Evolutionary conservation across 2,113 vertebrate genomes (phyloP).

Genomic region (Alouatta palliata): DNA sequence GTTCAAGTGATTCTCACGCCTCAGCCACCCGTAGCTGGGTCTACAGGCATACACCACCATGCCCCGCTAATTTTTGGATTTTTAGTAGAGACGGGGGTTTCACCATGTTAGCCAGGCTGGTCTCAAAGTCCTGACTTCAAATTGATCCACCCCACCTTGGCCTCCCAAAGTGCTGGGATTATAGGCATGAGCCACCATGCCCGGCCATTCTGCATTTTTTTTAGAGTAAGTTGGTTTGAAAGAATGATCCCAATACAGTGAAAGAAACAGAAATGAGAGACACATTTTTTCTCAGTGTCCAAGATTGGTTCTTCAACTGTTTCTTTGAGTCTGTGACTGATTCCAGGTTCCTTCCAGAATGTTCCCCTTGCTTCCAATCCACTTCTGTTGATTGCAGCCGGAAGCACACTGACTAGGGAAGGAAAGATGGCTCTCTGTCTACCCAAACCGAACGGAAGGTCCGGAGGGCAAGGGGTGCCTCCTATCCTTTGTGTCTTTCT

Average conservation of each 20-base stretch:
- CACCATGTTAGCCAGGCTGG: neutral
- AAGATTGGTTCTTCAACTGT: neutral
- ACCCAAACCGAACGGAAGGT: neutral
- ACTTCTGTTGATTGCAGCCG: neutral
- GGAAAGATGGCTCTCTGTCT: neutral
- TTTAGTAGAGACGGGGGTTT: neutral
- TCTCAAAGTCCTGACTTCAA: neutral
- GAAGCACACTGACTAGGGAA: neutral
- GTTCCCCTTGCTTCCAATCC: neutral
- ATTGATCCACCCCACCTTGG: neutral
- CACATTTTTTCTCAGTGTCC: neutral
- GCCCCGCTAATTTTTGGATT: neutral
- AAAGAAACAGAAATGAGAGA: neutral
- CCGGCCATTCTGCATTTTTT: neutral
- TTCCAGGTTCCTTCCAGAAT: conserved; percentile 7
- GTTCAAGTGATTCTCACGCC: neutral
- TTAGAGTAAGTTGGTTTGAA: neutral
- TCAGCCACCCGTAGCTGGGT: neutral
- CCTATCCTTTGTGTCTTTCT: neutral
- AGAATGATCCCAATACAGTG: neutral
- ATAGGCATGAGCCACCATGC: neutral
- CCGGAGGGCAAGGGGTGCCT: neutral
- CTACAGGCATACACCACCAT: neutral
- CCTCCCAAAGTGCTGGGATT: neutral
- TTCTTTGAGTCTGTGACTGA: neutral